phyloP scores from a whole-genome alignment of 2,888 invertebrate genomes.

The Andrena hattorfiana region DNA sequence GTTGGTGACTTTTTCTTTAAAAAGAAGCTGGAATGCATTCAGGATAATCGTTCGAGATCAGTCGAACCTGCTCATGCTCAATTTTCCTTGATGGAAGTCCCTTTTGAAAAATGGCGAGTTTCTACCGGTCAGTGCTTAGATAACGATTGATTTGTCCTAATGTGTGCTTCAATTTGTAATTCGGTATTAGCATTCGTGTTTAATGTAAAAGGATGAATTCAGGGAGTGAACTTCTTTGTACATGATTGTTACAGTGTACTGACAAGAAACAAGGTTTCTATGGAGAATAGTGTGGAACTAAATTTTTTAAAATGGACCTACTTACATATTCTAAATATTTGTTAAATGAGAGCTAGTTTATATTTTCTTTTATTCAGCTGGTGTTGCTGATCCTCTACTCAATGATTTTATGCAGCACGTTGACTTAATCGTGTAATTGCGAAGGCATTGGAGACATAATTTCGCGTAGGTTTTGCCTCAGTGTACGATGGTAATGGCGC shows the following conservation, averaged over 20 bases:
- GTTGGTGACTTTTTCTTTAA: slow-evolving; percentile 52
- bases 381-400: not conserved
- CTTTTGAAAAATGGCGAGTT: not conserved
- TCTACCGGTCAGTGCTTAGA: not conserved
- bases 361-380: too few species aligned
- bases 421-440: not conserved
- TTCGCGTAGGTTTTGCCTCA: not conserved
- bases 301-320: too few species aligned
- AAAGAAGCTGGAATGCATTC: slow-evolving; percentile 27
- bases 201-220: too few species aligned
- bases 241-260: too few species aligned
- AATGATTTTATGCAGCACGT: not conserved
- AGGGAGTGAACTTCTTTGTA: too few species aligned
- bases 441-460: not conserved
- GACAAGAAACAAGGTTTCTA: too few species aligned
- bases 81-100: slow-evolving; percentile 11
- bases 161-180: too few species aligned
- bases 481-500: not conserved
- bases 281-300: too few species aligned
- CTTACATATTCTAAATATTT: too few species aligned
- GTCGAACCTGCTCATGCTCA: not conserved
- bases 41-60: slow-evolving; percentile 3
- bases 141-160: not conserved
- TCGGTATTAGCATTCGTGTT: too few species aligned
- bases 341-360: too few species aligned